Base-by-base conservation (phyloP, 2,797 vertebrate species). In the Steatocranus sp. region DNA sequence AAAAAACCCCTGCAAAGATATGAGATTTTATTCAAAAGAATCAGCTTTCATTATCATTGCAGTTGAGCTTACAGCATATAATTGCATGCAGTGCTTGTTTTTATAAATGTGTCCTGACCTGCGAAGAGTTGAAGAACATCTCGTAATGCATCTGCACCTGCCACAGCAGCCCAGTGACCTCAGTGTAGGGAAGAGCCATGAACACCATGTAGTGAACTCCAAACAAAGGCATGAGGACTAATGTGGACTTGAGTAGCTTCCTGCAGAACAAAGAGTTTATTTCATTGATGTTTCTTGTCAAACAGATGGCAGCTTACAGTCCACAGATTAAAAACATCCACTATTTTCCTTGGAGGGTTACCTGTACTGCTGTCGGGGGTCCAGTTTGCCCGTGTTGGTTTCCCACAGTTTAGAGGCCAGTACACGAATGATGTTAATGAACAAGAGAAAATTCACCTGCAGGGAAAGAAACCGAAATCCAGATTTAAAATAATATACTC, bases 121-220 rank as follows among this genome's bases (percentile, higher is more conserved):
- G 97, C 17, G 95, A 96, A 15, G 97, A 97, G 91, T 97, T 97
- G 94, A 97, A 97, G 92, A 97, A 95, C 96, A 97, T 97, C 92
- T 97, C 97, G 7, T 97, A 97, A 93, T 97, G 97, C 97, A 97
- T 97, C 92, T 97, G 97, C 68, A 97, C 95, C 90, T 97, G 97
- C 97, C 97, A 97, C 53, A 97, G 95, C 79, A 96, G 84, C 36
- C 96, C 96, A 0, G 91, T 95, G 20, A 97, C 96, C 78, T 97
- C 96, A 0, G 97, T 97, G 90, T 97, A 97, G 6, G 97, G 97
- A 23, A 97, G 94, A 63, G 96, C 97, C 96, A 97, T 97, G 84
- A 97, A 97, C 73, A 97, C 94, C 89, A 97, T 97, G 86, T 97
- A 97, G 92, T 97, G 97, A n/a, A 97, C 97, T 15, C 97, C 97